These are phyloP conservation scores for Panurus biarmicus DNA, from an alignment of 2,113 vertebrate species.

Conservation along the genomic window DNA sequence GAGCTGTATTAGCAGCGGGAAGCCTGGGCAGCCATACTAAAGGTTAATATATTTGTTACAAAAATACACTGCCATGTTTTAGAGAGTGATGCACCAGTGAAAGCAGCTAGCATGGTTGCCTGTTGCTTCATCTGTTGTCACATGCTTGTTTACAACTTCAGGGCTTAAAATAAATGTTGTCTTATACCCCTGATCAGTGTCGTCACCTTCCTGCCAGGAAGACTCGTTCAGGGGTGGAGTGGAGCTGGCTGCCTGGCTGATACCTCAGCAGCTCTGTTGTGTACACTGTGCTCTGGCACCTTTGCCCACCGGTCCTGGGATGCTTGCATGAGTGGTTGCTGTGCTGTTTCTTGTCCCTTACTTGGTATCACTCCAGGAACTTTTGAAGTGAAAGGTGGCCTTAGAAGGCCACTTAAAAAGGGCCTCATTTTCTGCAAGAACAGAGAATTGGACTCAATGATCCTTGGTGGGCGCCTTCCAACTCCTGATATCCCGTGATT, in stretches of 20 bases:
- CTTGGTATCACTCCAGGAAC: accelerated
- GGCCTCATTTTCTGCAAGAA: neutral
- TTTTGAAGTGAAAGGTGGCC: neutral
- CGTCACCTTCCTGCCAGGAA: neutral
- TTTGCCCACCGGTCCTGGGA: accelerated
- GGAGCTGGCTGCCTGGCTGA: neutral
- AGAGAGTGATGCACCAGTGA: neutral
- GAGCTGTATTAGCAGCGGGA: neutral
- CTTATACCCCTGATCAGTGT: neutral
- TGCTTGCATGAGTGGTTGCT: neutral
- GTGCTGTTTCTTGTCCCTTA: neutral
- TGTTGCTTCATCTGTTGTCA: slow-evolving; percentile 24
- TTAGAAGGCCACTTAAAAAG: neutral
- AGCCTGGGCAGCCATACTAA: neutral
- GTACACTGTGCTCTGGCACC: neutral
- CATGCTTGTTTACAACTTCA: slow-evolving; percentile 21
- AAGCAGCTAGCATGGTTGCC: neutral
- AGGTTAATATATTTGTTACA: neutral
- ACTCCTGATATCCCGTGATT: neutral
- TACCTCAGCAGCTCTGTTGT: accelerated
- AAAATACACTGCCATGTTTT: neutral
- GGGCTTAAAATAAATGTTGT: slow-evolving; percentile 34
- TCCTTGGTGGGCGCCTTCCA: neutral
- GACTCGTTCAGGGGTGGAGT: neutral
- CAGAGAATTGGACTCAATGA: accelerated